Conservation (phyloP, 2,888 invertebrate species). For the Caenorhabditis sp. region DNA sequence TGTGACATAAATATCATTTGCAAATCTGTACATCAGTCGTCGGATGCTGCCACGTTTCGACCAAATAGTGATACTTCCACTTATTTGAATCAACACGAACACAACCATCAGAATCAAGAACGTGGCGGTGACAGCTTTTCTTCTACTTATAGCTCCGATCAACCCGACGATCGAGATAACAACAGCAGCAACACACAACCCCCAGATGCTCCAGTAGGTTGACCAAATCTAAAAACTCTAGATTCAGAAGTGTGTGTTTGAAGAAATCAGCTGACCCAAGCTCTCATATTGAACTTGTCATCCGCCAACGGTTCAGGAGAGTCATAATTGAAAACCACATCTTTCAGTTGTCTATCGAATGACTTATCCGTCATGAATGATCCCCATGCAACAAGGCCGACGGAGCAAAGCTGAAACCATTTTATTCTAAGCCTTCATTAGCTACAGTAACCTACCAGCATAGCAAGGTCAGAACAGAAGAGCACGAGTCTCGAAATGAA, state of each 20-base stretch:
- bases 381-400: conserved; percentile 37
- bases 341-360: conserved; percentile 40
- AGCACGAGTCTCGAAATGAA: conserved; percentile 27
- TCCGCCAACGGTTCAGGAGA: conserved; percentile 35
- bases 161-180: conserved; percentile 35
- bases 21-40: conserved; percentile 25
- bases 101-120: conserved; percentile 21
- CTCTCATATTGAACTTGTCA: conserved; percentile 34
- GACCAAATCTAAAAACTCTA: conserved; percentile 17
- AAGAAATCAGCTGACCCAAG: conserved; percentile 1
- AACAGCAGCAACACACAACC: conserved; percentile 18
- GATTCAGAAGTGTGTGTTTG: neutral
- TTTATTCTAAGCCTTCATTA: too few relatives aligned
- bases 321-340: conserved; percentile 50
- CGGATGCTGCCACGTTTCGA: conserved; percentile 8
- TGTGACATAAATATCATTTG: conserved; percentile 27
- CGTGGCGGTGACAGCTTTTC: neutral
- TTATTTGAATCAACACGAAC: conserved; percentile 23
- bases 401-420: conserved; percentile 21
- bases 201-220: conserved; percentile 47
- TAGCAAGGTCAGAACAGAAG: conserved; percentile 20
- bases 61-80: conserved; percentile 27
- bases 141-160: conserved; percentile 9
- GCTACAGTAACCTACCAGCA: conserved; percentile 45
- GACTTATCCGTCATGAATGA: conserved; percentile 17